A percentile compares a stretch with the other conserved stretches of the same genome.
phyloP scores from a whole-genome alignment of 2,113 vertebrate species.

The Panthera tigris region DNA sequence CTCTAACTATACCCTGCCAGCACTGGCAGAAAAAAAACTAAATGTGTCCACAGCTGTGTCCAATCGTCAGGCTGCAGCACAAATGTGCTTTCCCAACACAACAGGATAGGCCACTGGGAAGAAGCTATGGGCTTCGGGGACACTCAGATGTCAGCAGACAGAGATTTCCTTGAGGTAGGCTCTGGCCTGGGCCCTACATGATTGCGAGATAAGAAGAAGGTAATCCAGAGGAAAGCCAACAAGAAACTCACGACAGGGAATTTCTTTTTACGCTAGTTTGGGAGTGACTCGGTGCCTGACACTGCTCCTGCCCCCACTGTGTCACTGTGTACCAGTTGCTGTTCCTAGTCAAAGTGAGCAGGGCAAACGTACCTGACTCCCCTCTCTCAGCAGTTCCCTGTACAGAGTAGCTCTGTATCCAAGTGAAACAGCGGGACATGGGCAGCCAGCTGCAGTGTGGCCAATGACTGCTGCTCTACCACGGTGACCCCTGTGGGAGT shows the following conservation, averaged over 20 bases:
- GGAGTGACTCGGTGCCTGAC: neutral
- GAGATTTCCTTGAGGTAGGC: neutral
- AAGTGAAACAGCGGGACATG: conserved; percentile 90
- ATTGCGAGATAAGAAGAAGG: neutral
- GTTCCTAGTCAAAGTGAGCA: neutral
- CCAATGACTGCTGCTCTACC: conserved; percentile 87
- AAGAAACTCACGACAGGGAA: neutral
- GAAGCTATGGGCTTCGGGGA: neutral
- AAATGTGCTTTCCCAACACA: neutral
- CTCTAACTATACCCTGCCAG: neutral
- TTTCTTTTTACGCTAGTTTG: neutral
- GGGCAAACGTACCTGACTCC: neutral
- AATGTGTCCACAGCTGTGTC: neutral
- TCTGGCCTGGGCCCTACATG: neutral
- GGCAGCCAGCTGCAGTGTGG: conserved; percentile 88
- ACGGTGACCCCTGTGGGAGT: conserved; percentile 82
- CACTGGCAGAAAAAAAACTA: neutral
- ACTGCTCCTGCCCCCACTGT: neutral
- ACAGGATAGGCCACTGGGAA: neutral
- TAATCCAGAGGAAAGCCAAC: neutral
- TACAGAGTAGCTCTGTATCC: conserved; percentile 88
- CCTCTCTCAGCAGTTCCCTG: neutral
- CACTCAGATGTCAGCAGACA: neutral
- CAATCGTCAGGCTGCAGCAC: neutral
- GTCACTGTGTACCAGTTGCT: neutral